Percentiles rank a stretch among this genome's conserved stretches.
Evolutionary conservation across 2,113 vertebrate species (phyloP).

Genomic region (Hepsetus odoe): DNA sequence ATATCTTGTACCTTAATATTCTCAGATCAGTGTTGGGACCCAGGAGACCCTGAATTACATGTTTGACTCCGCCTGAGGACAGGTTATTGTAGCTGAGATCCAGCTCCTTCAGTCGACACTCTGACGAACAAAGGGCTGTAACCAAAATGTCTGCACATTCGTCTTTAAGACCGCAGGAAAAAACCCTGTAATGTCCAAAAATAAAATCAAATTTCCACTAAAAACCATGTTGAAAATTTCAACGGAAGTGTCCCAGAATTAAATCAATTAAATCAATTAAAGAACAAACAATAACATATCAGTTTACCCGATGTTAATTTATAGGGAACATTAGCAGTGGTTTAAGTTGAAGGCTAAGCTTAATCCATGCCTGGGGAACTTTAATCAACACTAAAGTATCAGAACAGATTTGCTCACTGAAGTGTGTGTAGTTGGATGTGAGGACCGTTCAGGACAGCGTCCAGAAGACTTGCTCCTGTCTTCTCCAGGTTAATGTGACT

Average conservation of each 20-base stretch:
- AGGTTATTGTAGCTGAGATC: slow-evolving; percentile 28
- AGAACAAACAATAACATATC: too few species aligned
- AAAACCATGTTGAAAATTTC: too few species aligned
- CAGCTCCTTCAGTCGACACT: slow-evolving; percentile 16
- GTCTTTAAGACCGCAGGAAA: background rate
- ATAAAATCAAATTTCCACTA: too few species aligned
- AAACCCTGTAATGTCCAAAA: slow-evolving; percentile 2
- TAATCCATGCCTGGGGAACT: too few species aligned
- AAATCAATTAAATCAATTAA: too few species aligned
- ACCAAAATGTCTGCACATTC: background rate
- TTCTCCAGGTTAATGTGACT: slow-evolving; percentile 30
- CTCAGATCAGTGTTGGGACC: slow-evolving; percentile 9
- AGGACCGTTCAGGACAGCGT: background rate
- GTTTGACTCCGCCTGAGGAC: background rate
- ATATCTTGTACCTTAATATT: slow-evolving; percentile 14
- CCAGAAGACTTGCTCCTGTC: background rate
- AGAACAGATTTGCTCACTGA: background rate
- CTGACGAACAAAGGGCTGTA: background rate
- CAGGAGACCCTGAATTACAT: background rate
- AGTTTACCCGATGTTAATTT: too few species aligned
- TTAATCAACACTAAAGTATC: background rate
- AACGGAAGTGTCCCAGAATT: too few species aligned
- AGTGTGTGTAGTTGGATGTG: slow-evolving; percentile 16
- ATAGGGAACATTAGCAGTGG: too few species aligned
- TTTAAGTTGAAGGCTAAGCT: too few species aligned